These are phyloP conservation scores for Andrena trimmerana DNA, from an alignment of 2,888 invertebrate genomes.

Conservation along the genomic window DNA sequence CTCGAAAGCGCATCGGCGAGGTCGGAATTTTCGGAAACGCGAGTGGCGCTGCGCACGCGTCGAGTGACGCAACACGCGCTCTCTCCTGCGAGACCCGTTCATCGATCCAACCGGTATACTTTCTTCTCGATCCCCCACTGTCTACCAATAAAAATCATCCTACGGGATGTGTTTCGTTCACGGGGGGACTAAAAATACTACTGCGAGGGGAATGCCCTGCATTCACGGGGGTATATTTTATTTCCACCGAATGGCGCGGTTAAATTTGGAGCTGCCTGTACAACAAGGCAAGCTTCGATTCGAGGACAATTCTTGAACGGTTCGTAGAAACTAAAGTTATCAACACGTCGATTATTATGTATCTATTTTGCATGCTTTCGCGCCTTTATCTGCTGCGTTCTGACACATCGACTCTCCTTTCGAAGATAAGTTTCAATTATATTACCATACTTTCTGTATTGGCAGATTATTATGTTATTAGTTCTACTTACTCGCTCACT, in stretches of 20 bases:
- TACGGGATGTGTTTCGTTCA: constrained; percentile 13
- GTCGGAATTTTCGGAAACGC: constrained; percentile 45
- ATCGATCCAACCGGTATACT: constrained; percentile 63
- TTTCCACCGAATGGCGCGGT: not conserved
- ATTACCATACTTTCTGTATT: too few relatives aligned
- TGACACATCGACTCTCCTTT: too few relatives aligned
- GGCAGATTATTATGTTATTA: too few relatives aligned
- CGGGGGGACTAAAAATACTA: constrained; percentile 50
- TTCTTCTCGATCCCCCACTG: constrained; percentile 45
- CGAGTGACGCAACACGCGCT: constrained; percentile 53
- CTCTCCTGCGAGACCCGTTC: constrained; percentile 13
- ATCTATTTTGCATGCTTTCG: too few relatives aligned
- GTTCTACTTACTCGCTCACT: too few relatives aligned
- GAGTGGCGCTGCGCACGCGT: constrained; percentile 62
- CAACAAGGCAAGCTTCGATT: not conserved
- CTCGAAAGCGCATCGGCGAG: constrained; percentile 32
- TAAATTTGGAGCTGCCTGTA: constrained; percentile 1
- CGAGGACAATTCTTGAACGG: not conserved
- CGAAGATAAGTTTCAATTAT: too few relatives aligned
- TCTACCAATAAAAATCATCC: constrained; percentile 39
- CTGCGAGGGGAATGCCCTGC: not conserved
- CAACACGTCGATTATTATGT: too few relatives aligned
- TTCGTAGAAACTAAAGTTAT: too few relatives aligned
- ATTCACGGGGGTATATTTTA: not conserved
- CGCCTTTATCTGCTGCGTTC: too few relatives aligned